Percentiles rank a stretch among this genome's conserved stretches.
Conservation (phyloP, 2,113 vertebrate genomes). For the Lophius piscatorius region DNA sequence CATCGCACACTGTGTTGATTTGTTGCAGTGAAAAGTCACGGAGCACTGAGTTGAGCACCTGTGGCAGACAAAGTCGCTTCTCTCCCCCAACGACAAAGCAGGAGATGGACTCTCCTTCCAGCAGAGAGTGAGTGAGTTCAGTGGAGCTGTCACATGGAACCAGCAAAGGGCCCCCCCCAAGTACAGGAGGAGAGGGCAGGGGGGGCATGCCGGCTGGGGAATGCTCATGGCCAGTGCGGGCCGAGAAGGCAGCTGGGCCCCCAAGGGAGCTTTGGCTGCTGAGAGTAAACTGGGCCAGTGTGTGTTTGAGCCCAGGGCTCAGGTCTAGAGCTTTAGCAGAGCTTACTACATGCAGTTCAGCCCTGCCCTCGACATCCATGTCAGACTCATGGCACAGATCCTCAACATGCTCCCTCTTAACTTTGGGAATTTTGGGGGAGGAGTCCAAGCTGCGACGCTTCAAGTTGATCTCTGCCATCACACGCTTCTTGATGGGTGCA, state of each 20-base stretch:
- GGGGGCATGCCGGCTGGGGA: slow-evolving; percentile 86
- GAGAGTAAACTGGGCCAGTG: slow-evolving; percentile 95
- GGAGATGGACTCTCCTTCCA: slow-evolving; percentile 96
- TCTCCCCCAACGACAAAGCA: slow-evolving; percentile 97
- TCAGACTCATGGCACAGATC: slow-evolving; percentile 80
- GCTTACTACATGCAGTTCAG: slow-evolving; percentile 74
- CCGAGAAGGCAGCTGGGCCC: slow-evolving; percentile 95
- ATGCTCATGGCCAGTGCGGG: slow-evolving; percentile 89
- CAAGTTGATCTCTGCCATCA: slow-evolving; percentile 88
- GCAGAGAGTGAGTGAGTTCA: slow-evolving; percentile 91
- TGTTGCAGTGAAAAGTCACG: slow-evolving; percentile 97
- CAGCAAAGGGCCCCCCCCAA: slow-evolving; percentile 91
- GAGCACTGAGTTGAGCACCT: slow-evolving; percentile 96
- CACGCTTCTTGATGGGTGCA: slow-evolving; percentile 89
- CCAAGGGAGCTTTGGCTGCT: slow-evolving; percentile 97
- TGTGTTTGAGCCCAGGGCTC: slow-evolving; percentile 97
- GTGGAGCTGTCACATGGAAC: slow-evolving; percentile 97
- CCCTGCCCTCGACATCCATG: slow-evolving; percentile 67
- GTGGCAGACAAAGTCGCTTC: slow-evolving; percentile 95
- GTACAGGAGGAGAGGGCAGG: slow-evolving; percentile 88
- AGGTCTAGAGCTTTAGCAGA: slow-evolving; percentile 88
- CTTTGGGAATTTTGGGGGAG: slow-evolving; percentile 82
- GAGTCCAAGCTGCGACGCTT: slow-evolving; percentile 82
- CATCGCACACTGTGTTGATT: slow-evolving; percentile 96
- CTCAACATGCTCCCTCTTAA: slow-evolving; percentile 90